Evolutionary conservation across 2,113 vertebrate species (phyloP), one percentile per base, ranked within the genome.

Genomic region (Phylloscopus trochiloides): DNA sequence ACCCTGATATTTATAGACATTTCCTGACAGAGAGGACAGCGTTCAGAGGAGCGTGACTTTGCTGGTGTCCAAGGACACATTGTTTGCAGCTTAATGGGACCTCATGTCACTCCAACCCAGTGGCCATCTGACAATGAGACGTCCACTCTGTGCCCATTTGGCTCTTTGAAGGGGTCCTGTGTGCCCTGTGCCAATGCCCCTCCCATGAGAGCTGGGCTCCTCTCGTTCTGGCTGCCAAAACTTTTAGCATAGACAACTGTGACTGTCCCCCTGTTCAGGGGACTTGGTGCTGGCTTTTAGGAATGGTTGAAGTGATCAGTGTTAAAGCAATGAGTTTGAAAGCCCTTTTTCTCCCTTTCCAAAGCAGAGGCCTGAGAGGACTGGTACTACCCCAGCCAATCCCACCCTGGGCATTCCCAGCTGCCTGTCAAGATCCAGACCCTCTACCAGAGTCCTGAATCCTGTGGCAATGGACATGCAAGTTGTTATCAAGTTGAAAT

Each of bases 81-180:
- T 97, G 95, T 96, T 96, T 93, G 85, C 71, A 51, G 20, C 55
- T 63, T 15, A 83, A 50, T 5, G 6, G 47, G 62, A 36, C 15
- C 31, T 90, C 40, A 10, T 97, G 96, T 97, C 96, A 71, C 96
- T 96, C 93, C 92, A 96, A 96, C 96, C 96, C 94, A 96, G 94
- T 94, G 92, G 72, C 79, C 79, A 48, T 52, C 55, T 61, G 71
- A 80, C 90, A 94, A 94, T 82, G 81, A 71, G 47, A 34, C 59
- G 0, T 54, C 82, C 51, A 34, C 51, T 45, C 72, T 38, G 75
- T 76, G 59, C 88, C 71, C 3, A 1, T 90, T 95, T 85, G 75
- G 63, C 32, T 83, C 17, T 18, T 22, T 57, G 73, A 65, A 68
- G 61, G 72, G 76, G 59, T 80, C 92, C 77, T 4, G 0, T 45